Base-by-base conservation (phyloP, 2,113 vertebrate species). In the Sinosuthora webbiana region DNA sequence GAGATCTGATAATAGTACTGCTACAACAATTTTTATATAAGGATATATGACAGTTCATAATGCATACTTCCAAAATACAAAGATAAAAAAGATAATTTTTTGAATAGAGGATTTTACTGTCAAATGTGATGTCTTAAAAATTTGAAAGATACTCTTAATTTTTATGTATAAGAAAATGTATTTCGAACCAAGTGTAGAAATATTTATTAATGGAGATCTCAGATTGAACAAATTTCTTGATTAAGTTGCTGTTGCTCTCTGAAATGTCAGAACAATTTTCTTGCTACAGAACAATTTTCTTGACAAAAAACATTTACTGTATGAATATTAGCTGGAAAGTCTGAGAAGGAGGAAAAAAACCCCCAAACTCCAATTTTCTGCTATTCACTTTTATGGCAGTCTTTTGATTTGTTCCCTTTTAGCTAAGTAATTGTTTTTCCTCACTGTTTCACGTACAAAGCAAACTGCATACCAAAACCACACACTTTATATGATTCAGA, bases 391-490 rank as follows among this genome's bases (percentile, higher is more conserved):
- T 90, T 83, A 77, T 65, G 41, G 22, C 28, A 90, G 30, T 65
- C 92, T 93, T 94, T 82, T 95, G 83, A 89, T 96, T 96, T 95
- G 39, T 52, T 92, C 65, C 47, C 76, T 97, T 95, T 96, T 69
- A 96, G 87, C 88, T 82, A 90, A 93, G 86, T 89, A 41, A 62
- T 71, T 94, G 56, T 65, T 96, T 97, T 95, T 94, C 86, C 91
- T 93, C 64, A 82, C 60, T 94, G 64, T 97, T 97, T 97, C 95
- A 92, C 35, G 30, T 90, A 96, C 81, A 93, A 87, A 94, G 65
- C 68, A 90, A 97, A 97, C 86, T 97, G 85, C 88, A 95, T 92
- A 96, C 90, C 79, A 97, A 97, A 97, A 49, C 65, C 92, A 94
- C 59, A 92, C 55, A 49, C 68, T 95, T 95, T 64, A 73, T 92